Conservation (phyloP, 2,888 invertebrate genomes). For the Steromphala cineraria region DNA sequence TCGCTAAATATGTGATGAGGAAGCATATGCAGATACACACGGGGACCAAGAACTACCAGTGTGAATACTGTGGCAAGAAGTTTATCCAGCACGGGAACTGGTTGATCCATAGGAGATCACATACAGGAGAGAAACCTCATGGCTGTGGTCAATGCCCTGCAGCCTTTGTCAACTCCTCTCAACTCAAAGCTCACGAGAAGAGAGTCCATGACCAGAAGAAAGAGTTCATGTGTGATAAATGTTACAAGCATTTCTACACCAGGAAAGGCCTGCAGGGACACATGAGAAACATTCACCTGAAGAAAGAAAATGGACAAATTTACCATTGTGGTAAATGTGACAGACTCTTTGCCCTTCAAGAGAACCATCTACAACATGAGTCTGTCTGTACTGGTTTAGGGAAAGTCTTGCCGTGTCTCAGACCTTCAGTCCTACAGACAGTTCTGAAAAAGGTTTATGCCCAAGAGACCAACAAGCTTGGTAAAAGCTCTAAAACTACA, state of each 20-base stretch:
- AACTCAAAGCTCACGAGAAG: not conserved
- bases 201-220: conserved; percentile 12
- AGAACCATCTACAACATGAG: not conserved
- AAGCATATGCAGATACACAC: conserved; percentile 9
- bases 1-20: not conserved
- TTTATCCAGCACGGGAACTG: conserved; percentile 13
- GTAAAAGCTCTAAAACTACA: no score
- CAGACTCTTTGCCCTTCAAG: not conserved
- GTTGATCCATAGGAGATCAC: not conserved
- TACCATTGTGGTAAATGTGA: not conserved
- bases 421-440: not conserved
- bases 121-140: not conserved
- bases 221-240: not conserved
- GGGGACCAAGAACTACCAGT: conserved; percentile 7
- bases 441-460: not conserved
- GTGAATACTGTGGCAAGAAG: conserved; percentile 1
- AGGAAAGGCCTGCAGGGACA: not conserved
- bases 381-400: not conserved
- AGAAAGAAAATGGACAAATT: not conserved
- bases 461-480: not conserved
- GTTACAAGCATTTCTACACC: conserved; percentile 4
- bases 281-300: not conserved
- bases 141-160: not conserved
- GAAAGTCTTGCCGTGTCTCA: not conserved
- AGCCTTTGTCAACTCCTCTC: not conserved